Evolutionary conservation across 2,888 invertebrate genomes (phyloP).

Genomic region (Heliconius hortense): DNA sequence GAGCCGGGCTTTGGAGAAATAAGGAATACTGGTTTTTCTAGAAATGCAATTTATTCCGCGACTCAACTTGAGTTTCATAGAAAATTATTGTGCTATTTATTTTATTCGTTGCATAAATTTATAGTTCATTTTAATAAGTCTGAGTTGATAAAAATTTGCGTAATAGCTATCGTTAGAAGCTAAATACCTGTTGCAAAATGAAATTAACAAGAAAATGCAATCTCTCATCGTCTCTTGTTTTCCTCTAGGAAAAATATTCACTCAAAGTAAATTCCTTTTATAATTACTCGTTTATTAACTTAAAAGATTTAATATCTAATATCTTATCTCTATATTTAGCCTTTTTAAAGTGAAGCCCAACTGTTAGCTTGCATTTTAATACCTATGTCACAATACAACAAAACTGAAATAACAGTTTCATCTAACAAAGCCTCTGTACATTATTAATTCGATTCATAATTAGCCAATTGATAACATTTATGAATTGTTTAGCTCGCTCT

Average conservation of each 20-base stretch:
- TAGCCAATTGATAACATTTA: constrained; percentile 12
- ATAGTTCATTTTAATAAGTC: constrained; percentile 6
- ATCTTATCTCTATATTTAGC: neutral
- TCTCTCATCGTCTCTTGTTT: constrained; percentile 5
- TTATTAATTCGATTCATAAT: constrained; percentile 11
- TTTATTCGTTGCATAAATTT: constrained; percentile 18
- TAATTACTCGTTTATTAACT: neutral
- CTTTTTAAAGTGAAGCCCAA: neutral
- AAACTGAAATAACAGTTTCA: constrained; percentile 9
- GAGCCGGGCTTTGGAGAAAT: constrained; percentile 10
- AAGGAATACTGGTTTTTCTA: constrained; percentile 15
- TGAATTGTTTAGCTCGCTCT: constrained; percentile 5
- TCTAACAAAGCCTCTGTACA: neutral
- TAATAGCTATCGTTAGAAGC: constrained; percentile 9
- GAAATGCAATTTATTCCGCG: constrained; percentile 19
- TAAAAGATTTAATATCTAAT: neutral
- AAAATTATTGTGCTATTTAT: constrained; percentile 20
- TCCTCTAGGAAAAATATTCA: neutral
- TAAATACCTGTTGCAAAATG: constrained; percentile 5
- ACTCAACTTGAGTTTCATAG: neutral
- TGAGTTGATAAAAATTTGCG: constrained; percentile 11
- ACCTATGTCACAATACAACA: neutral
- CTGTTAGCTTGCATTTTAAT: neutral
- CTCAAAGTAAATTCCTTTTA: neutral
- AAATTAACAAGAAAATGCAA: constrained; percentile 12